A percentile compares a stretch with the other conserved stretches of the same genome.
Evolutionary conservation across 1,140 invertebrate species (phyloP).

Genomic region (Harlomillsia oculata): DNA sequence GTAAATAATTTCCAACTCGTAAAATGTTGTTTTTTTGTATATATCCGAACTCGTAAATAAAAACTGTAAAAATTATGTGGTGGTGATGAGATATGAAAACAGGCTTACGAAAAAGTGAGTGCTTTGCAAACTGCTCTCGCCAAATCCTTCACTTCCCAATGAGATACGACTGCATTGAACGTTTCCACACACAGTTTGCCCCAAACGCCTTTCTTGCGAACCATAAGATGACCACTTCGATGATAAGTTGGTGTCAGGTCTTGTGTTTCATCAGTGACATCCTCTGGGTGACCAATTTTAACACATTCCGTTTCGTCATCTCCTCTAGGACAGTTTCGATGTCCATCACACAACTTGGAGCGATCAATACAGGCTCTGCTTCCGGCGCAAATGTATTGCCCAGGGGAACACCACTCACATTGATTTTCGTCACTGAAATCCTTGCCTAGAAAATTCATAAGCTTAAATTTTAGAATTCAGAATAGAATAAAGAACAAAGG

Average conservation of each 20-base stretch:
- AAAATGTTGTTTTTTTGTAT: background rate
- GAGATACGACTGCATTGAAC: conserved; percentile 48
- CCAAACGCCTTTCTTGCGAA: conserved; percentile 61
- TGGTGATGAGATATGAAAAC: background rate
- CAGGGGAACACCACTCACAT: conserved; percentile 65
- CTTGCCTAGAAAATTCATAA: conserved; percentile 16
- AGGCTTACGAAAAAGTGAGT: conserved; percentile 61
- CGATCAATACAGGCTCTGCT: conserved; percentile 50
- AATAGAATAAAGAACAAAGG: background rate
- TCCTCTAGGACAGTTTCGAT: conserved; percentile 60
- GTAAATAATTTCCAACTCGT: no score
- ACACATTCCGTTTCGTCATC: conserved; percentile 71
- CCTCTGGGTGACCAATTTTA: conserved; percentile 41
- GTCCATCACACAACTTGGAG: conserved; percentile 42
- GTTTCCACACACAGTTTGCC: conserved; percentile 65
- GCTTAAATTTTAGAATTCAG: conserved; percentile 34
- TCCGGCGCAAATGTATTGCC: conserved; percentile 64
- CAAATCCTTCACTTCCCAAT: conserved; percentile 57
- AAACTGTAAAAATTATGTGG: background rate
- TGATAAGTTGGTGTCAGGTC: conserved; percentile 31
- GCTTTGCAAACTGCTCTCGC: conserved; percentile 65
- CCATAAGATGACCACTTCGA: conserved; percentile 23
- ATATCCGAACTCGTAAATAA: background rate
- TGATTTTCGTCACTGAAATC: conserved; percentile 68
- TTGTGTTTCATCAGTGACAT: conserved; percentile 37